A percentile compares a stretch with the other conserved stretches of the same genome.
These are phyloP conservation scores for Eclectus roratus DNA, from an alignment of 2,113 vertebrate genomes.

Conservation along the genomic window DNA sequence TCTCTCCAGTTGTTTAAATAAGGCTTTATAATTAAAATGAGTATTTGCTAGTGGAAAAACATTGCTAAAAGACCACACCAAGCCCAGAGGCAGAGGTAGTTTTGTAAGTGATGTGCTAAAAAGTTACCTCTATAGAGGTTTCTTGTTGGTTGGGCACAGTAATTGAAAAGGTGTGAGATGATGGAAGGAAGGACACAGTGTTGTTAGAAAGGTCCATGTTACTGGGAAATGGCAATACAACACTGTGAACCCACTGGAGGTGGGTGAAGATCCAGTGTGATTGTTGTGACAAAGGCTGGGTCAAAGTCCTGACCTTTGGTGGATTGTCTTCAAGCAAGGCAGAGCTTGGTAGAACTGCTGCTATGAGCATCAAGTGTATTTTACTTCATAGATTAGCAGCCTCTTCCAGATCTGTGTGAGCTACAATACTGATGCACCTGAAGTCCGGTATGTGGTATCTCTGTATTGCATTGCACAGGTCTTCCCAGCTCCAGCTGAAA, in stretches of 20 bases:
- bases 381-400: too few relatives aligned
- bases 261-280: too few relatives aligned
- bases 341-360: not conserved
- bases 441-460: accelerated
- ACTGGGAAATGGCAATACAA: not conserved
- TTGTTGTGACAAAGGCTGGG: not conserved
- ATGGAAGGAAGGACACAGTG: not conserved
- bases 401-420: not conserved
- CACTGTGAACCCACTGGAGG: accelerated
- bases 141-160: not conserved
- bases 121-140: not conserved
- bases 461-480: too few relatives aligned
- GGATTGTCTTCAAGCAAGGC: too few relatives aligned
- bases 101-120: not conserved
- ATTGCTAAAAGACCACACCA: not conserved
- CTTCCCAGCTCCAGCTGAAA: not conserved
- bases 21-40: not conserved
- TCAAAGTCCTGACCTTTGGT: not conserved
- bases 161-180: not conserved
- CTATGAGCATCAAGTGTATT: accelerated
- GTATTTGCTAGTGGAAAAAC: not conserved
- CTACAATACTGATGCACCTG: accelerated
- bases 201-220: accelerated
- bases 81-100: not conserved
- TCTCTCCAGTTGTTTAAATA: not conserved